Base-by-base conservation (phyloP, 2,888 invertebrate species). In the Aelia acuminata region DNA sequence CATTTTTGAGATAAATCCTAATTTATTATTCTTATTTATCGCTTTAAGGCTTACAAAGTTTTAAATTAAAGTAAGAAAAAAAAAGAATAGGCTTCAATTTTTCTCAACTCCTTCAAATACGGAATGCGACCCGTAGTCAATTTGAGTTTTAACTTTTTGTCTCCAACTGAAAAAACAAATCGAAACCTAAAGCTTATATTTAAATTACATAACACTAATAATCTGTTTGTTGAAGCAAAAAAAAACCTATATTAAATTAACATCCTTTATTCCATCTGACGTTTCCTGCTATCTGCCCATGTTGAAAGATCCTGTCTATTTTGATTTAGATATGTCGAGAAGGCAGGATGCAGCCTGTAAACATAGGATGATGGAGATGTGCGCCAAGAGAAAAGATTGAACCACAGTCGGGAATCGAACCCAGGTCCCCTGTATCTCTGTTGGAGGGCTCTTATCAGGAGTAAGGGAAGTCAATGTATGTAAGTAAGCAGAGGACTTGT, bases 221-320 rank as follows among this genome's bases (percentile, higher is more conserved):
- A n/a, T n/a, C n/a, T n/a, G n/a, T n/a, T n/a, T n/a, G n/a, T n/a
- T n/a, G n/a, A n/a, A n/a, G n/a, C n/a, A n/a, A n/a, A n/a, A n/a
- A n/a, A n/a, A n/a, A n/a, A n/a, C n/a, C n/a, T n/a, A n/a, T n/a
- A n/a, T n/a, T n/a, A n/a, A n/a, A n/a, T n/a, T n/a, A n/a, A n/a
- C n/a, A n/a, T n/a, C n/a, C n/a, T n/a, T n/a, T n/a, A n/a, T n/a
- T n/a, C n/a, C n/a, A n/a, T n/a, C n/a, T n/a, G n/a, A n/a, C n/a
- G n/a, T n/a, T n/a, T n/a, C n/a, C n/a, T n/a, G n/a, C n/a, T n/a
- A n/a, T n/a, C n/a, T n/a, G n/a, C n/a, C n/a, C n/a, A n/a, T n/a
- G n/a, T n/a, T n/a, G n/a, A n/a, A n/a, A n/a, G n/a, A n/a, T n/a
- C 75, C 75, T 75, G 75, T 75, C 75, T 75, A 39, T 7, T 75